Percentiles rank a stretch among this genome's conserved stretches.
Evolutionary conservation across 2,113 vertebrate genomes (phyloP).

Genomic region (Brachyistius frenatus): DNA sequence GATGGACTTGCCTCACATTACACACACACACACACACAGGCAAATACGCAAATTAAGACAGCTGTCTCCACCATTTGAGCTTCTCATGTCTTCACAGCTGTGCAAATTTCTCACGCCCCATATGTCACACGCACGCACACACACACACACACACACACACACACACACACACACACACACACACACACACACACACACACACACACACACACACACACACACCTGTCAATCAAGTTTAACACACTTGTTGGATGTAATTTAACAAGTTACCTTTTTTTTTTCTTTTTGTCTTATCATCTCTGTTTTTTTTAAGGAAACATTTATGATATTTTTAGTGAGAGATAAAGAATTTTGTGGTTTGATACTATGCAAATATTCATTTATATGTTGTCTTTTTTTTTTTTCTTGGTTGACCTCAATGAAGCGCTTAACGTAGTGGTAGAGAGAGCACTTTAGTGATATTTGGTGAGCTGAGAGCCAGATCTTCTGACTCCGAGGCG

Average conservation of each 20-base stretch:
- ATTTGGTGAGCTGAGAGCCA: constrained; percentile 37
- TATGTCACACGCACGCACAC: constrained; percentile 24
- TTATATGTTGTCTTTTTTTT: constrained; percentile 1
- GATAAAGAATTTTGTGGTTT: constrained; percentile 13
- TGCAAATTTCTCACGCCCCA: constrained; percentile 48
- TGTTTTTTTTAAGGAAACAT: constrained; percentile 25
- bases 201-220: constrained; percentile 26
- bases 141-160: constrained; percentile 34
- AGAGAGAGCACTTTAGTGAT: constrained; percentile 71
- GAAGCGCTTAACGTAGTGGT: constrained; percentile 51
- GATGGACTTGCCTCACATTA: constrained; percentile 20
- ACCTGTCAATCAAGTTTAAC: constrained; percentile 30
- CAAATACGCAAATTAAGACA: constrained; percentile 44
- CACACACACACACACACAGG: constrained; percentile 10
- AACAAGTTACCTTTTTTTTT: constrained; percentile 31
- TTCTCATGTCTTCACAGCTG: constrained; percentile 56
- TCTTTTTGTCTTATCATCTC: constrained; percentile 32
- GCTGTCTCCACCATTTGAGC: constrained; percentile 56
- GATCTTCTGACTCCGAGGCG: constrained; percentile 28
- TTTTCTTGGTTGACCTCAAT: constrained; percentile 46
- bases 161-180: constrained; percentile 27
- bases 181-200: constrained; percentile 31
- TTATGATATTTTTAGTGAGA: not conserved
- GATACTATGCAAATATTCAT: constrained; percentile 36
- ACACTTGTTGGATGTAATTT: constrained; percentile 36